Evolutionary conservation across 1,140 invertebrate species (phyloP).

Genomic region (Lepidurus arcticus): DNA sequence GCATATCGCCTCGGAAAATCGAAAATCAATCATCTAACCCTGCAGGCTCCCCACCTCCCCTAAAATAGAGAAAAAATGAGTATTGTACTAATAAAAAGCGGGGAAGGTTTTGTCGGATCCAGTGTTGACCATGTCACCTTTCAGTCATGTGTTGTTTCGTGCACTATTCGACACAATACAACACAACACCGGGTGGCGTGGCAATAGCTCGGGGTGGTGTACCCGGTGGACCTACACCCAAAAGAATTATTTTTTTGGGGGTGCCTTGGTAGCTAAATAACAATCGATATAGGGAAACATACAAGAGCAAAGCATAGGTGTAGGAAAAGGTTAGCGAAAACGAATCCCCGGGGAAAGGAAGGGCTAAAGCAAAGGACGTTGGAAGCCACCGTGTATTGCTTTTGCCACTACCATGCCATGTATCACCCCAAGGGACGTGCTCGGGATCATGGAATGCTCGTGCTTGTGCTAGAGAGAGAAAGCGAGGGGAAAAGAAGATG

Average conservation of each 20-base stretch:
- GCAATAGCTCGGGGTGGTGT: background rate
- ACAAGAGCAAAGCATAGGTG: background rate
- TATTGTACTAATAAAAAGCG: background rate
- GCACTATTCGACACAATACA: too few species aligned
- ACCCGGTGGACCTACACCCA: background rate
- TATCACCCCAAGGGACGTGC: background rate
- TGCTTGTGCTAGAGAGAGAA: too few species aligned
- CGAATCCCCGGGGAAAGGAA: background rate
- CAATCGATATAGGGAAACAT: conserved; percentile 13
- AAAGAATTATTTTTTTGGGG: background rate
- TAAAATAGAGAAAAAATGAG: background rate
- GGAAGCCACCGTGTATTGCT: background rate
- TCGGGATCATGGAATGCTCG: background rate
- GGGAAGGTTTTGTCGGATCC: background rate
- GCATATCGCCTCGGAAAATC: background rate
- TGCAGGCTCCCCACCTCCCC: background rate
- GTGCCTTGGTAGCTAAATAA: conserved; percentile 11
- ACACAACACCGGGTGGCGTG: background rate
- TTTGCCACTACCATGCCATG: background rate
- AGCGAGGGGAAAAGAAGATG: background rate
- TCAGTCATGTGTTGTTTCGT: background rate
- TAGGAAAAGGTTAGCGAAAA: background rate
- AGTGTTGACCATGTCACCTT: background rate
- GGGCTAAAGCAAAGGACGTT: background rate
- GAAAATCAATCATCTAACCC: conserved; percentile 13